Evolutionary conservation across 2,888 invertebrate genomes (phyloP).

Genomic region (Cacoxenus indagator): DNA sequence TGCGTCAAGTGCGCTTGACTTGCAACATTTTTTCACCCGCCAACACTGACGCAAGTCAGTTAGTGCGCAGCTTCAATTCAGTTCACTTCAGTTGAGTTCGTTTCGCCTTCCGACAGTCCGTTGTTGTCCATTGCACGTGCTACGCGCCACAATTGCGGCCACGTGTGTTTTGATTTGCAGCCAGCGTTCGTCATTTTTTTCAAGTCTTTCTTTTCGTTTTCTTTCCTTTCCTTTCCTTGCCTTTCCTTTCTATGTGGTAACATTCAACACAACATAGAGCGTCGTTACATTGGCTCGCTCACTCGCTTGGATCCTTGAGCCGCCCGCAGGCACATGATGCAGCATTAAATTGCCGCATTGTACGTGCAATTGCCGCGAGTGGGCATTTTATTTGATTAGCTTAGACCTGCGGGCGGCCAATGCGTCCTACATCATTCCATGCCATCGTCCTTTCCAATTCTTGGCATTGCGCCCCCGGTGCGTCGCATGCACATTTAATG

Average conservation of each 20-base stretch:
- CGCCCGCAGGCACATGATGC: conserved; percentile 65
- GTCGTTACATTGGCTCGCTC: conserved; percentile 1
- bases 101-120: conserved; percentile 22
- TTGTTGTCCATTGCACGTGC: conserved; percentile 52
- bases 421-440: conserved; percentile 38
- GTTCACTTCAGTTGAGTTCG: not conserved
- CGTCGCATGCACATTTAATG: conserved; percentile 49
- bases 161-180: conserved; percentile 72
- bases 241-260: not conserved
- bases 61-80: conserved; percentile 31
- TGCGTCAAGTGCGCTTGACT: conserved; percentile 54
- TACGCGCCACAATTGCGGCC: conserved; percentile 69
- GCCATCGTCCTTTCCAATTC: not conserved
- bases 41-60: conserved; percentile 20
- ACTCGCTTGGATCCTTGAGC: conserved; percentile 24
- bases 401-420: conserved; percentile 56
- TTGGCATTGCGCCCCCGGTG: conserved; percentile 2
- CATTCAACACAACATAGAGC: conserved; percentile 2
- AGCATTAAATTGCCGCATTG: conserved; percentile 70
- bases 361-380: conserved; percentile 44
- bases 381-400: conserved; percentile 61
- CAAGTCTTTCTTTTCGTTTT: conserved; percentile 18
- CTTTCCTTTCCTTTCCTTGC: not conserved
- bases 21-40: conserved; percentile 40
- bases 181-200: conserved; percentile 46